phyloP scores from a whole-genome alignment of 2,888 invertebrate species.

The Phyto melanocephala region DNA sequence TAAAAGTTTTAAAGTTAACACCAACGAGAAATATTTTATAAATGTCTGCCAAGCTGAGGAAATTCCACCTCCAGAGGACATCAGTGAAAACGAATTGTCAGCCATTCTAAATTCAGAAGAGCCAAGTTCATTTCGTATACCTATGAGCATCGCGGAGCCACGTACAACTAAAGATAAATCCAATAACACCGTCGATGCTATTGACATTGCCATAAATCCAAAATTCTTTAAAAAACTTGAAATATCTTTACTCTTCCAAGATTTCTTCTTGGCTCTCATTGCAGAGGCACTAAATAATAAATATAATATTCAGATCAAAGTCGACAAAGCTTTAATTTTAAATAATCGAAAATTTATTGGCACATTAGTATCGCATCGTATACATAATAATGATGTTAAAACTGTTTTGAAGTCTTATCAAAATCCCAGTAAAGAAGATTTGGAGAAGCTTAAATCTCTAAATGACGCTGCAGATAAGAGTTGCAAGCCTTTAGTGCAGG shows the following conservation, averaged over 20 bases:
- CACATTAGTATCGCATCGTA: conserved; percentile 85
- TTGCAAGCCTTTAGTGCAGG: conserved; percentile 81
- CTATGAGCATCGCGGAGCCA: conserved; percentile 93
- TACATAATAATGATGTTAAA: conserved; percentile 85
- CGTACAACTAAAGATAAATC: conserved; percentile 88
- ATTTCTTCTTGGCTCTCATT: conserved; percentile 88
- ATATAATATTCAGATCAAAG: conserved; percentile 85
- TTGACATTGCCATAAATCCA: conserved; percentile 91
- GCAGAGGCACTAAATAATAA: conserved; percentile 90
- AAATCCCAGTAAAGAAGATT: conserved; percentile 68
- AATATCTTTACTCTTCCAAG: conserved; percentile 84
- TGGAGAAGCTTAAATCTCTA: conserved; percentile 65
- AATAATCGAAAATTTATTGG: conserved; percentile 88
- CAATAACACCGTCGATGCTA: conserved; percentile 85
- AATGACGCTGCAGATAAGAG: conserved; percentile 17
- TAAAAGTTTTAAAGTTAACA: conserved; percentile 84
- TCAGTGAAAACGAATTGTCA: conserved; percentile 85
- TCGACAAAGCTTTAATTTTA: conserved; percentile 84
- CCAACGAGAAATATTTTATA: conserved; percentile 88
- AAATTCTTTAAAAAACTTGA: conserved; percentile 87
- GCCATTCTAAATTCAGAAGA: conserved; percentile 84
- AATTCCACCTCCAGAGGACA: conserved; percentile 86
- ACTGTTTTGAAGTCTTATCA: conserved; percentile 75
- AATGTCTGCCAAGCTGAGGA: conserved; percentile 91
- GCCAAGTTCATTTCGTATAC: conserved; percentile 87